Evolutionary conservation across 2,797 vertebrate genomes (phyloP).

Genomic region (Triplophysa yarkandensis): DNA sequence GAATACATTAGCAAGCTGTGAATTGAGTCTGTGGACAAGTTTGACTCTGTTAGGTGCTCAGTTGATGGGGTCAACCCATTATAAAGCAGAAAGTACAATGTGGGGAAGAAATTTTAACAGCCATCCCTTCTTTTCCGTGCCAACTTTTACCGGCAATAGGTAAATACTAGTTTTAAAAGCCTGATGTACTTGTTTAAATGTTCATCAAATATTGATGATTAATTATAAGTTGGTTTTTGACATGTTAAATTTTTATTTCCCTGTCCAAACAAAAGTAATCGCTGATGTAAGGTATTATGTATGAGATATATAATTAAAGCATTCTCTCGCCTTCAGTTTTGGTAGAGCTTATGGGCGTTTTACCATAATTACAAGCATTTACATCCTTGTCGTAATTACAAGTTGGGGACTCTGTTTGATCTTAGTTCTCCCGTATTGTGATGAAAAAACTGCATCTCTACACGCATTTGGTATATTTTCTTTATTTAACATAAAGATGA

Average conservation of each 20-base stretch:
- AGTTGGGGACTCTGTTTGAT: background rate
- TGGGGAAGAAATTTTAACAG: background rate
- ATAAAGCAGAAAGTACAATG: background rate
- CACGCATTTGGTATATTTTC: background rate
- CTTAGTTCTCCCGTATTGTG: background rate
- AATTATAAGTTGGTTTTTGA: background rate
- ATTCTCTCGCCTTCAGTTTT: background rate
- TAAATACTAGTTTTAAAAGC: background rate
- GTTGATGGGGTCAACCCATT: slow-evolving; percentile 33
- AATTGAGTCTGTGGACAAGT: slow-evolving; percentile 21
- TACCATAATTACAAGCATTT: slow-evolving; percentile 12
- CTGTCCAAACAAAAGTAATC: slow-evolving; percentile 9
- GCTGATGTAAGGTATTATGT: background rate
- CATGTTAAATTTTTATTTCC: slow-evolving; percentile 4
- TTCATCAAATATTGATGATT: background rate
- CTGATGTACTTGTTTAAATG: background rate
- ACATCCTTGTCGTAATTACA: slow-evolving; percentile 15
- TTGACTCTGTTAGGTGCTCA: slow-evolving; percentile 31
- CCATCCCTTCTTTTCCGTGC: background rate
- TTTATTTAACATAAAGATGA: background rate
- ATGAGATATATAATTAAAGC: slow-evolving; percentile 11
- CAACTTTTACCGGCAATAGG: no score
- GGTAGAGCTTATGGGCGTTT: slow-evolving; percentile 1
- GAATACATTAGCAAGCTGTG: slow-evolving; percentile 50
- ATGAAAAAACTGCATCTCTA: background rate